These are phyloP conservation scores for Drosophila pruinosa DNA, from an alignment of 1,140 invertebrate species.

Conservation along the genomic window DNA sequence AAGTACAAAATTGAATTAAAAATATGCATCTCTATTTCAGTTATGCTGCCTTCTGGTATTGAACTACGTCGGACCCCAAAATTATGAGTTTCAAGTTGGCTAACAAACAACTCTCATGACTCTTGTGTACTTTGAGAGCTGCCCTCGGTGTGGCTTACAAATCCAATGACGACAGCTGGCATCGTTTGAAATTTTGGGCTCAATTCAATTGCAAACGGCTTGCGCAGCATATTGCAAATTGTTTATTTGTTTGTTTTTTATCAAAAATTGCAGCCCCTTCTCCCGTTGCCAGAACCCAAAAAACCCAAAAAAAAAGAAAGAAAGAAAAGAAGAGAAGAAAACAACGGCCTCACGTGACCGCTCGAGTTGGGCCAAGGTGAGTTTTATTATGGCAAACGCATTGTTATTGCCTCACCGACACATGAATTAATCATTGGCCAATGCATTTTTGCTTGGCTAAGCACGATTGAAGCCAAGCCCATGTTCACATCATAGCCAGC, in stretches of 20 bases:
- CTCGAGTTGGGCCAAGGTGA: conserved; percentile 65
- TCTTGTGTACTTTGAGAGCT: neutral
- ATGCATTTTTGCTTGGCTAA: conserved; percentile 47
- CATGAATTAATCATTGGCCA: conserved; percentile 9
- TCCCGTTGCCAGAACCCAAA: neutral
- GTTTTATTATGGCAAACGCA: conserved; percentile 42
- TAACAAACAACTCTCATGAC: neutral
- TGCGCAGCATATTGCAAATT: conserved; percentile 19
- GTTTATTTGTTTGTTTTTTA: conserved; percentile 12
- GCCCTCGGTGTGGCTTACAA: too few species aligned
- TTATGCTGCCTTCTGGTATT: too few species aligned
- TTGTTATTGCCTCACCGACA: conserved; percentile 9
- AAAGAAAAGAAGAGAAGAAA: neutral
- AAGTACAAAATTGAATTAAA: too few species aligned
- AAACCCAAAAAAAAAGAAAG: conserved; percentile 4
- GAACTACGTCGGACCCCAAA: too few species aligned
- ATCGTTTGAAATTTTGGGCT: conserved; percentile 9
- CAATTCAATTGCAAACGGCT: conserved; percentile 30
- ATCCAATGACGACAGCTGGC: conserved; percentile 51
- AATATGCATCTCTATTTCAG: too few species aligned
- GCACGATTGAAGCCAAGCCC: conserved; percentile 9
- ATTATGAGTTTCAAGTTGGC: too few species aligned
- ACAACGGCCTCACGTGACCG: conserved; percentile 51
- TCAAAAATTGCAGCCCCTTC: neutral
- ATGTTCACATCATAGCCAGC: conserved; percentile 38